These are phyloP conservation scores for Eupsittula cactorum DNA, from an alignment of 2,113 vertebrate species.

Conservation along the genomic window DNA sequence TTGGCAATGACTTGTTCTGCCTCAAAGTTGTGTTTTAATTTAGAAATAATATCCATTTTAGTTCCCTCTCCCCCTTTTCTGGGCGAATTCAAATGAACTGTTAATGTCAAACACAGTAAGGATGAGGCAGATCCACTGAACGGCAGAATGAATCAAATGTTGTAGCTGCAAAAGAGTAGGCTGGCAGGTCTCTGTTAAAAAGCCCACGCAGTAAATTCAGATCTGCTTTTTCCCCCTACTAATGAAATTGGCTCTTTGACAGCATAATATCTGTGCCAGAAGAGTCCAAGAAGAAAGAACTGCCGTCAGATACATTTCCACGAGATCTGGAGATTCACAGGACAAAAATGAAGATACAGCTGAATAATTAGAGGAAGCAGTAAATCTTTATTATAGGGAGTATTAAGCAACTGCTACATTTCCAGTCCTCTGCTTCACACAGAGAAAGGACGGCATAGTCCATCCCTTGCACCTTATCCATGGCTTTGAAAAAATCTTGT, in stretches of 20 bases:
- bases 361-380: neutral
- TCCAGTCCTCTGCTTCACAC: neutral
- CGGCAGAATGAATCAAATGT: neutral
- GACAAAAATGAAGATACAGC: neutral
- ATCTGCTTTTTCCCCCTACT: neutral
- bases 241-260: neutral
- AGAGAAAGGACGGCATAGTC: neutral
- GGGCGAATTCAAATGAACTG: slow-evolving; percentile 29
- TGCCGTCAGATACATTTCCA: neutral
- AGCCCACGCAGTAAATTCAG: neutral
- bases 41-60: slow-evolving; percentile 5
- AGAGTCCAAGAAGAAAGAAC: neutral
- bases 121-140: neutral
- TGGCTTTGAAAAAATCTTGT: neutral
- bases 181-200: neutral
- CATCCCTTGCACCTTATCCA: neutral
- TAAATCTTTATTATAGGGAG: neutral
- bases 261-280: neutral
- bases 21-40: slow-evolving; percentile 17
- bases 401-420: neutral
- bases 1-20: neutral
- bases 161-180: slow-evolving; percentile 11
- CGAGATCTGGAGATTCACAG: neutral
- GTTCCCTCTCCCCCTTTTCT: neutral
- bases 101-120: slow-evolving; percentile 36